Evolutionary conservation across 2,888 invertebrate genomes (phyloP).

Genomic region (Amphipyra berbera): DNA sequence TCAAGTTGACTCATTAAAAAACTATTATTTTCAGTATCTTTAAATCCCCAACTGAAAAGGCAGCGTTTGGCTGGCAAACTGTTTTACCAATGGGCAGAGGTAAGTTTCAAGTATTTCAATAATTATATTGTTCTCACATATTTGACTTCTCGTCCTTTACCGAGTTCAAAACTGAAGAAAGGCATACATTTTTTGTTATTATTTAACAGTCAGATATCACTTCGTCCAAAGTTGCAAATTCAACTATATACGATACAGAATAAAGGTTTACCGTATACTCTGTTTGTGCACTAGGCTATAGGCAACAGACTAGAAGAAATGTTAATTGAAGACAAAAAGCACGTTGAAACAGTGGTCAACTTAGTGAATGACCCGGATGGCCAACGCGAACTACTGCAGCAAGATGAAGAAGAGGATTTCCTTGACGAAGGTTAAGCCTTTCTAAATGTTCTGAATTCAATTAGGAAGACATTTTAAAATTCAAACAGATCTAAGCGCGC

Average conservation of each 20-base stretch:
- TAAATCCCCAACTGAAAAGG: slow-evolving; percentile 81
- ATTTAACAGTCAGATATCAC: no score
- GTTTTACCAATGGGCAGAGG: slow-evolving; percentile 99
- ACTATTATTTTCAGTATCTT: slow-evolving; percentile 72
- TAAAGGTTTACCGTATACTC: no score
- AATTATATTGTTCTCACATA: background rate
- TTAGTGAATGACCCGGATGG: slow-evolving; percentile 94
- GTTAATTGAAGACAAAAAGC: slow-evolving; percentile 94
- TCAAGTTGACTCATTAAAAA: background rate
- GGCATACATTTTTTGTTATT: no score
- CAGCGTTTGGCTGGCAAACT: slow-evolving; percentile 97
- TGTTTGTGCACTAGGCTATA: slow-evolving; percentile 87
- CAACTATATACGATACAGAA: no score
- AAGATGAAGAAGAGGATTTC: slow-evolving; percentile 99
- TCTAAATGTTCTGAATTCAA: background rate
- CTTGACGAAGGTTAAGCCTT: slow-evolving; percentile 95
- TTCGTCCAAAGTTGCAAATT: no score
- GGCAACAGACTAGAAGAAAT: slow-evolving; percentile 97
- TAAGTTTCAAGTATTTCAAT: slow-evolving; percentile 69
- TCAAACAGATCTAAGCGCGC: no score
- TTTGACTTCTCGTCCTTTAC: no score
- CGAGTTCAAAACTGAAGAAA: no score
- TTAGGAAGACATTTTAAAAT: background rate
- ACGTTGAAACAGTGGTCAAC: slow-evolving; percentile 91
- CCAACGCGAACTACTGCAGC: slow-evolving; percentile 94